These are phyloP conservation scores for Astreopora myriophthalma DNA, from an alignment of 64 coral and sea anemone species.

Conservation along the genomic window DNA sequence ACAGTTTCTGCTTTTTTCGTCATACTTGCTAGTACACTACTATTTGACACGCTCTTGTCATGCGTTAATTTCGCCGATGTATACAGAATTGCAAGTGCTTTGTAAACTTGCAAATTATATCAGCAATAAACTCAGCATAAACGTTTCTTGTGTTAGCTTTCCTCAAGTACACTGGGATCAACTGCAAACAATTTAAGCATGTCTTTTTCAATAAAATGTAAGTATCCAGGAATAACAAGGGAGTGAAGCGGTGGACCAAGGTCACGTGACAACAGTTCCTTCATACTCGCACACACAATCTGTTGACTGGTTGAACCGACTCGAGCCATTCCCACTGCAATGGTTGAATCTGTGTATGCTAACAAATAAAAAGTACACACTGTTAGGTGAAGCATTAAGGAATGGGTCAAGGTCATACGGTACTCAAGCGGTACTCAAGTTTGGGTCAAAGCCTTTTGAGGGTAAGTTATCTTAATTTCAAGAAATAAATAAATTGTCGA, in stretches of 20 bases:
- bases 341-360: conserved; percentile 83
- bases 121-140: too few species aligned
- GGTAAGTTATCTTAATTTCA: too few species aligned
- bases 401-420: background rate
- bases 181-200: conserved; percentile 88
- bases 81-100: too few species aligned
- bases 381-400: background rate
- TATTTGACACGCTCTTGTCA: background rate
- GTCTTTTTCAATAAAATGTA: conserved; percentile 96
- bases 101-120: too few species aligned
- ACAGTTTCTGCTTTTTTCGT: background rate
- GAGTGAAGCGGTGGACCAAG: conserved; percentile 91
- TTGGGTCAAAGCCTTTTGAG: background rate
- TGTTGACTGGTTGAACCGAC: conserved; percentile 81
- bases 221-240: conserved; percentile 83
- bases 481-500: too few species aligned
- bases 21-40: background rate
- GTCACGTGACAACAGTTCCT: conserved; percentile 64
- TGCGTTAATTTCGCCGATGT: too few species aligned
- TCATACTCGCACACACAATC: conserved; percentile 86
- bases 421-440: background rate
- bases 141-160: background rate
- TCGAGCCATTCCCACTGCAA: conserved; percentile 90
- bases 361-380: background rate
- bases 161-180: background rate